phyloP scores from a whole-genome alignment of 2,888 invertebrate species.

The Tigriopus californicus region DNA sequence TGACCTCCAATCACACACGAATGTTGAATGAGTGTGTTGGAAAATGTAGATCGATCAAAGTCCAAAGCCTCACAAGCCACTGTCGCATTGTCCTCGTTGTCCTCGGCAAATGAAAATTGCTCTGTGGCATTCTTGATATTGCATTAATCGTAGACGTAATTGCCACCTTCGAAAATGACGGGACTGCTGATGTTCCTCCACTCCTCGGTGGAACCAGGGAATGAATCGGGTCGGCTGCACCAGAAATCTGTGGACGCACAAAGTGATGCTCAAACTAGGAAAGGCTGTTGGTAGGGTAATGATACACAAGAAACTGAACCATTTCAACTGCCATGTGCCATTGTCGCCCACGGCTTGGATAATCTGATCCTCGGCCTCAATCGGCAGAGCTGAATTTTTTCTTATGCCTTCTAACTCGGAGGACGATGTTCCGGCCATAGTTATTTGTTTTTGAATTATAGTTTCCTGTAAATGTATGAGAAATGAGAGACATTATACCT shows the following conservation, averaged over 20 bases:
- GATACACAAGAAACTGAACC: background rate
- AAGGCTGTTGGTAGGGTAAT: background rate
- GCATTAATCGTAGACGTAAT: background rate
- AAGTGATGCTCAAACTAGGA: constrained; percentile 4
- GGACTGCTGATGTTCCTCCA: constrained; percentile 3
- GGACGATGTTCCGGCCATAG: too few relatives aligned
- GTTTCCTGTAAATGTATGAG: too few relatives aligned
- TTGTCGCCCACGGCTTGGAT: background rate
- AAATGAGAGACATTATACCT: too few relatives aligned
- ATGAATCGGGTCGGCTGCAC: background rate
- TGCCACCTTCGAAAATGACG: background rate
- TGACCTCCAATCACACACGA: background rate
- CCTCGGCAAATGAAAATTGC: background rate
- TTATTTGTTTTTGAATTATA: too few relatives aligned
- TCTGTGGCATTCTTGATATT: too few relatives aligned
- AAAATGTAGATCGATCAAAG: background rate
- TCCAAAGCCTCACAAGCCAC: background rate
- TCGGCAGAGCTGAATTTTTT: too few relatives aligned
- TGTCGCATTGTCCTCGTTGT: background rate
- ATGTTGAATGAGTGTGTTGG: background rate
- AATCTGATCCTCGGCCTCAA: background rate
- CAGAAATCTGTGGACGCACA: background rate
- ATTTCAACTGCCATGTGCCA: background rate
- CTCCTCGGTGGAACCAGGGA: background rate
- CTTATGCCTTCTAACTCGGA: too few relatives aligned